Conservation (phyloP, 2,888 invertebrate genomes). For the Hemistola chrysoprasaria region DNA sequence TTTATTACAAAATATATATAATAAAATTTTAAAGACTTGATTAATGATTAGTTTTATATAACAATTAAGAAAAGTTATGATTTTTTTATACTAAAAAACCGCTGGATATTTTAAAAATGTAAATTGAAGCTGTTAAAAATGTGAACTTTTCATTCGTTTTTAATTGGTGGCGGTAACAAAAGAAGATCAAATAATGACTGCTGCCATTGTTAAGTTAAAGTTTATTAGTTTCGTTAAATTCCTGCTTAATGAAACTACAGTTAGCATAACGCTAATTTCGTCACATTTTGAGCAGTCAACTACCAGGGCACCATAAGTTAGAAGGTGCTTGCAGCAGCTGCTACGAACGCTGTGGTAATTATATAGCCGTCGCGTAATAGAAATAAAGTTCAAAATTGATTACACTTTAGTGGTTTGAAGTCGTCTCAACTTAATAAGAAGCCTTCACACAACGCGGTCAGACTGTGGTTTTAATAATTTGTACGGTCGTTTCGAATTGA, state of each 20-base stretch:
- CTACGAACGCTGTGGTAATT: constrained; percentile 36
- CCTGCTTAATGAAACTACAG: neutral
- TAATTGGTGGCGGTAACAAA: constrained; percentile 64
- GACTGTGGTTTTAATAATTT: constrained; percentile 71
- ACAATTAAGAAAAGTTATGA: too few relatives aligned
- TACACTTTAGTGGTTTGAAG: constrained; percentile 25
- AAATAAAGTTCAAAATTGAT: constrained; percentile 18
- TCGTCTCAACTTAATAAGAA: constrained; percentile 70
- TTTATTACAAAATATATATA: too few relatives aligned
- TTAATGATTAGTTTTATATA: too few relatives aligned
- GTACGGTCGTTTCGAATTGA: constrained; percentile 57
- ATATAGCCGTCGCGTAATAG: constrained; percentile 1
- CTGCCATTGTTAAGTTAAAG: too few relatives aligned
- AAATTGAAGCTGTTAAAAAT: constrained; percentile 45
- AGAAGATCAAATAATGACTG: constrained; percentile 48
- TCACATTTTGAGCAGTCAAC: constrained; percentile 18
- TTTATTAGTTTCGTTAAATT: too few relatives aligned
- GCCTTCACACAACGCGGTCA: constrained; percentile 48
- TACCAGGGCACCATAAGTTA: constrained; percentile 46
- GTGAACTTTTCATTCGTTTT: constrained; percentile 48
- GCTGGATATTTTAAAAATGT: constrained; percentile 36
- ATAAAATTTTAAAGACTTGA: too few relatives aligned
- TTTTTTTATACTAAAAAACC: constrained; percentile 16
- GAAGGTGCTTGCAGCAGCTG: constrained; percentile 57
- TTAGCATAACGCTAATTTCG: constrained; percentile 4